Percentiles rank a stretch among this genome's conserved stretches.
These are phyloP conservation scores for Emesis castigata DNA, from an alignment of 2,888 invertebrate species.

Conservation along the genomic window DNA sequence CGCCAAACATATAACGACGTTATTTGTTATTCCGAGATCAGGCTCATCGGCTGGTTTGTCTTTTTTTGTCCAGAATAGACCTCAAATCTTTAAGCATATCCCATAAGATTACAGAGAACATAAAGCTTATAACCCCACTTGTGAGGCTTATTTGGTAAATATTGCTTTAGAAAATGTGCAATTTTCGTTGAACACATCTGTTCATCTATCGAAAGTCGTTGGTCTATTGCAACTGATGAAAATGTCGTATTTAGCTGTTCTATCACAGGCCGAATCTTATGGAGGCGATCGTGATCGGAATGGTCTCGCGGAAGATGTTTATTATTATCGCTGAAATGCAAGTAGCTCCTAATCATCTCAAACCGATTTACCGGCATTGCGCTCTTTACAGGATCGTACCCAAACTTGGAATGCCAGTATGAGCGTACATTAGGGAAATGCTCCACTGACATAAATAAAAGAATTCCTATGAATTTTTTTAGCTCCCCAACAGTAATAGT, in stretches of 20 bases:
- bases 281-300: constrained; percentile 62
- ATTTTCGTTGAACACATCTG: constrained; percentile 73
- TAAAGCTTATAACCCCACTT: constrained; percentile 62
- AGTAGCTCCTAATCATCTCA: constrained; percentile 57
- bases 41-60: constrained; percentile 55
- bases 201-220: constrained; percentile 70
- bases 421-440: constrained; percentile 62
- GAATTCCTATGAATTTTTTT: constrained; percentile 17
- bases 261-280: constrained; percentile 70
- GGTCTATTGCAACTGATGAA: constrained; percentile 68
- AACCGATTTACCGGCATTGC: constrained; percentile 60
- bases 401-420: constrained; percentile 61
- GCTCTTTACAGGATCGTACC: constrained; percentile 53
- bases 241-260: constrained; percentile 70
- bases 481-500: no score
- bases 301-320: constrained; percentile 64
- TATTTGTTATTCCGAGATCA: constrained; percentile 58
- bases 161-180: constrained; percentile 67
- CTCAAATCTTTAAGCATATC: constrained; percentile 64
- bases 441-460: constrained; percentile 63
- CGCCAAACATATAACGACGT: no score
- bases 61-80: constrained; percentile 64
- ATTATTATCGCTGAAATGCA: constrained; percentile 71
- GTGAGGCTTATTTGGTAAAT: constrained; percentile 60
- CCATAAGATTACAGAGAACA: constrained; percentile 48